Percentiles rank a stretch among this genome's conserved stretches.
Evolutionary conservation across 2,888 invertebrate species (phyloP).

Genomic region (Erynnis tages): DNA sequence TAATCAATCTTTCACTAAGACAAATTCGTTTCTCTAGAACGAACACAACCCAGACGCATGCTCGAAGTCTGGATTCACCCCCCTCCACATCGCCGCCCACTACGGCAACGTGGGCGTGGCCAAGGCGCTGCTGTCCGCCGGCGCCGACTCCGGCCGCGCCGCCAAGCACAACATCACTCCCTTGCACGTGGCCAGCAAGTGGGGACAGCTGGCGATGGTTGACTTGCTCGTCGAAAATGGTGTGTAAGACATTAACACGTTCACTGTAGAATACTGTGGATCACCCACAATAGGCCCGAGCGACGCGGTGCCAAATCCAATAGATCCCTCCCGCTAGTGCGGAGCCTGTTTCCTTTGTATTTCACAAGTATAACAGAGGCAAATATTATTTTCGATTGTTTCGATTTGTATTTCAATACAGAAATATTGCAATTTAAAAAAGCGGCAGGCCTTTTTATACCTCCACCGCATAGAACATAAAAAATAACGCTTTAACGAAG

Average conservation of each 20-base stretch:
- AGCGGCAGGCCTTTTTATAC: no score
- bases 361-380: no score
- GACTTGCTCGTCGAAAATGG: slow-evolving; percentile 91
- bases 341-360: no score
- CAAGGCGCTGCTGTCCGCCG: slow-evolving; percentile 91
- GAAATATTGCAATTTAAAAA: no score
- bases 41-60: slow-evolving; percentile 98
- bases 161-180: slow-evolving; percentile 99
- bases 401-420: no score
- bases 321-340: no score
- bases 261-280: neutral
- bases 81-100: slow-evolving; percentile 98
- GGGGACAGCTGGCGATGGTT: slow-evolving; percentile 98
- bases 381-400: no score
- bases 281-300: no score
- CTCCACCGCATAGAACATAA: no score
- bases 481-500: no score
- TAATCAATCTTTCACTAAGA: no score
- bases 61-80: slow-evolving; percentile 98
- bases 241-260: slow-evolving; percentile 30
- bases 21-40: slow-evolving; percentile 79
- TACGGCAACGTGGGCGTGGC: slow-evolving; percentile 98
- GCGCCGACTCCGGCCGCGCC: slow-evolving; percentile 97
- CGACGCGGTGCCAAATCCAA: no score
- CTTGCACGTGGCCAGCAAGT: slow-evolving; percentile 98